phyloP scores from a whole-genome alignment of 2,113 vertebrate species.

The Anarrhichthys ocellatus region DNA sequence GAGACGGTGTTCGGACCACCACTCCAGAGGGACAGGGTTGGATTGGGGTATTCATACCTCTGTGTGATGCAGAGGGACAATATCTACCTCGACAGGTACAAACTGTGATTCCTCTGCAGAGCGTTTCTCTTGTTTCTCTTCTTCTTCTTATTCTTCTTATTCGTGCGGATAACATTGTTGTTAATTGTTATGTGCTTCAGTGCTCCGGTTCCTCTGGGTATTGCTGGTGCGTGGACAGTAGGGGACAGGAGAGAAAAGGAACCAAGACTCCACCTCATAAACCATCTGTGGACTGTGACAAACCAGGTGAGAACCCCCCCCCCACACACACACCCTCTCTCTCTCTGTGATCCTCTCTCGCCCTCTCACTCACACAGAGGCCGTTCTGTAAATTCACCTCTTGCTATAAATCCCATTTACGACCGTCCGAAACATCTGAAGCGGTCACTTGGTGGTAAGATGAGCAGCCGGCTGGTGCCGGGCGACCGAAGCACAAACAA shows the following conservation, averaged over 20 bases:
- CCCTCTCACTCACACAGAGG: constrained; percentile 22
- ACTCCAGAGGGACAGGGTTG: constrained; percentile 38
- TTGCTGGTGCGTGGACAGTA: constrained; percentile 88
- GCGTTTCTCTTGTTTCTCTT: not conserved
- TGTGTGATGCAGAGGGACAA: constrained; percentile 82
- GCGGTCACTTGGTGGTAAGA: constrained; percentile 46
- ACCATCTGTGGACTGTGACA: constrained; percentile 65
- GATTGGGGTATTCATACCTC: constrained; percentile 74
- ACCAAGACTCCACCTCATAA: constrained; percentile 80
- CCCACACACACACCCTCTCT: not conserved
- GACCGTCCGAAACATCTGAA: constrained; percentile 42
- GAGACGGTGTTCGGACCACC: constrained; percentile 49
- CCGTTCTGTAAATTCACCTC: constrained; percentile 22
- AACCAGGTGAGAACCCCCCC: constrained; percentile 77
- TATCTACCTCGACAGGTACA: constrained; percentile 75
- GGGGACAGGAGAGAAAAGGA: constrained; percentile 85
- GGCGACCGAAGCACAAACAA: constrained; percentile 49
- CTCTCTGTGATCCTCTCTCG: not conserved
- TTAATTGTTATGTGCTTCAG: constrained; percentile 58
- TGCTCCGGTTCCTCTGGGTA: constrained; percentile 84
- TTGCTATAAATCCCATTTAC: constrained; percentile 55
- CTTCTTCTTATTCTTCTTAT: not conserved
- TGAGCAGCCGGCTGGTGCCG: constrained; percentile 16
- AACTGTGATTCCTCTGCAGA: not conserved
- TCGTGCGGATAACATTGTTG: not conserved